A percentile compares a stretch with the other conserved stretches of the same genome.
These are phyloP conservation scores for Gavialis gangeticus DNA, from an alignment of 2,113 vertebrate genomes.

Conservation along the genomic window DNA sequence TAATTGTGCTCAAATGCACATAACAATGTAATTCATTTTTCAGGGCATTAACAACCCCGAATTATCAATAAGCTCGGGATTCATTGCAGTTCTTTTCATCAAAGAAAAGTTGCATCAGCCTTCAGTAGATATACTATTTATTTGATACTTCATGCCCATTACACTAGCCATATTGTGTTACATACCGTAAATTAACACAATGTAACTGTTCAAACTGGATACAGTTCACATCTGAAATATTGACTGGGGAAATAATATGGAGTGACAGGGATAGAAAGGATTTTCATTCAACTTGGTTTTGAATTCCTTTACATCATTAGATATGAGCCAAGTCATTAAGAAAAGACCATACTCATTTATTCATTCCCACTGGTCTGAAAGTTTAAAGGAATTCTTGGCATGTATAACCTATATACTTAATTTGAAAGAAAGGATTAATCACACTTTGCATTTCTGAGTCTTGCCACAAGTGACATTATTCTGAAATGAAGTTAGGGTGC, in stretches of 20 bases:
- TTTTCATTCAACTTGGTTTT: conserved; percentile 42
- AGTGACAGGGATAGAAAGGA: conserved; percentile 18
- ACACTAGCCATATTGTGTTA: not conserved
- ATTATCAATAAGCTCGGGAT: conserved; percentile 57
- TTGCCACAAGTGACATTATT: conserved; percentile 3
- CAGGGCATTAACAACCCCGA: conserved; percentile 36
- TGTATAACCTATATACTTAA: not conserved
- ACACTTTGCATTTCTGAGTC: conserved; percentile 19
- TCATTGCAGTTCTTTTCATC: conserved; percentile 7
- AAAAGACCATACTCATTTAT: not conserved
- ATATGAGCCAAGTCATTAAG: not conserved
- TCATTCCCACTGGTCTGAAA: not conserved
- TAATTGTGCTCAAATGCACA: conserved; percentile 46
- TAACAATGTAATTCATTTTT: conserved; percentile 55
- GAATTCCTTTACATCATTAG: conserved; percentile 2
- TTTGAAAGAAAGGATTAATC: conserved; percentile 20
- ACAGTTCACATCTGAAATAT: conserved; percentile 38
- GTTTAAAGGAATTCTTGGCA: not conserved
- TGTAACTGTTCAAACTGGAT: conserved; percentile 10
- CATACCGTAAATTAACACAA: not conserved
- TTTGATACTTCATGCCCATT: conserved; percentile 30
- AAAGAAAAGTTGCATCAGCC: not conserved
- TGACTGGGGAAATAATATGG: not conserved
- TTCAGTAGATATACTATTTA: conserved; percentile 2
- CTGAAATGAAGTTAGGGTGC: not conserved